Base-by-base conservation (phyloP, 1,140 invertebrate genomes). In the Drosophila lacertosa region DNA sequence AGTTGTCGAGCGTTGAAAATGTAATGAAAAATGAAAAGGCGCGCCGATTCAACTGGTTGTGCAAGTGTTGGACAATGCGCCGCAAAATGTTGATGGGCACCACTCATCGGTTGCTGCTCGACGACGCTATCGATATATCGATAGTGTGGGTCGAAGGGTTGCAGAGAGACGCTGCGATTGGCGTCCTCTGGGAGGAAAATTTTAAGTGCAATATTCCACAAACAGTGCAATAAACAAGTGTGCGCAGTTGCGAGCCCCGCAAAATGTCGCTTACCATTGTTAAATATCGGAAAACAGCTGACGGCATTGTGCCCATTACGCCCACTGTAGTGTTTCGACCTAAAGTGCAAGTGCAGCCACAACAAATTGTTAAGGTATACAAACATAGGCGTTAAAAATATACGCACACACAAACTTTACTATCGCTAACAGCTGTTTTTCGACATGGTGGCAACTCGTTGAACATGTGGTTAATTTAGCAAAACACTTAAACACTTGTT, bases 241-340 rank as follows among this genome's bases (percentile, higher is more conserved):
- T 29, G n/a, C 1, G 9, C n/a, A n/a, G n/a, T n/a, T n/a, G n/a
- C n/a, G n/a, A n/a, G n/a, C 1, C 0, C 1, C 5, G 5, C 0
- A 58, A 66, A 69, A 90, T 90, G 89, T 79, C 89, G 9, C 59
- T 90, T 3, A 89, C 88, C n/a, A 77, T 90, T 6, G 70, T 88
- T 0, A 90, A 89, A 64, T 90, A 76, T 60, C 58, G 69, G 0
- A 89, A 81, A 50, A 55, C 80, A 9, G 16, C 54, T 1, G 57
- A 65, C 1, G 60, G 53, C 5, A 20, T 68, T n/a, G 62, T 62
- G 42, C 18, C 65, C 15, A 47, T 67, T 33, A 37, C 48, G 20
- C 42, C 80, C 1, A 7, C 32, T 0, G 24, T 76, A 9, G 39
- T 73, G 3, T 37, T 42, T 3, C 54, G 60, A 6, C 35, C 54